phyloP scores from a whole-genome alignment of 2,797 vertebrate genomes.

The Dallia pectoralis region DNA sequence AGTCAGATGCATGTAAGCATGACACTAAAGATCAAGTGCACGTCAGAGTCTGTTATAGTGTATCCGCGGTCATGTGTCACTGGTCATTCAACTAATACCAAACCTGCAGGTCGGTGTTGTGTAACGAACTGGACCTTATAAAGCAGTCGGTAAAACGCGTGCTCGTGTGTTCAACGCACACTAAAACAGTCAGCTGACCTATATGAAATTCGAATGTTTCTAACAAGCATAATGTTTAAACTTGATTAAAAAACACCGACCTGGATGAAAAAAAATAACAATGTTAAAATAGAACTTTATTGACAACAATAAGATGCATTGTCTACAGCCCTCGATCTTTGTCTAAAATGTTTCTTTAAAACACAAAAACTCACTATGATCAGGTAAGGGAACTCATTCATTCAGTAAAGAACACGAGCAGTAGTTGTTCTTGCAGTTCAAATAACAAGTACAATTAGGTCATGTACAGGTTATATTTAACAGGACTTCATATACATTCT shows the following conservation, averaged over 20 bases:
- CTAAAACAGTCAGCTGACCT: neutral
- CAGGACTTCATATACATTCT: conserved; percentile 22
- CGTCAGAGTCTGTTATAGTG: neutral
- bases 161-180: neutral
- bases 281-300: conserved; percentile 2
- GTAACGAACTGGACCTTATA: conserved; percentile 19
- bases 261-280: neutral
- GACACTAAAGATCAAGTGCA: neutral
- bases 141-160: neutral
- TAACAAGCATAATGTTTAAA: neutral
- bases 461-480: neutral
- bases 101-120: conserved; percentile 30
- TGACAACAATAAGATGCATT: neutral
- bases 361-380: neutral
- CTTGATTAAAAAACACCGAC: neutral
- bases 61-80: conserved; percentile 41
- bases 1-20: neutral
- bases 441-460: neutral
- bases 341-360: neutral
- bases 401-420: neutral
- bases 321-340: neutral
- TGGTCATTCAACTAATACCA: conserved; percentile 14
- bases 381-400: neutral
- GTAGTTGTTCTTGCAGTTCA: neutral
- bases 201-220: neutral